Evolutionary conservation across 2,888 invertebrate species (phyloP).

Genomic region (Caradrina kadenii): DNA sequence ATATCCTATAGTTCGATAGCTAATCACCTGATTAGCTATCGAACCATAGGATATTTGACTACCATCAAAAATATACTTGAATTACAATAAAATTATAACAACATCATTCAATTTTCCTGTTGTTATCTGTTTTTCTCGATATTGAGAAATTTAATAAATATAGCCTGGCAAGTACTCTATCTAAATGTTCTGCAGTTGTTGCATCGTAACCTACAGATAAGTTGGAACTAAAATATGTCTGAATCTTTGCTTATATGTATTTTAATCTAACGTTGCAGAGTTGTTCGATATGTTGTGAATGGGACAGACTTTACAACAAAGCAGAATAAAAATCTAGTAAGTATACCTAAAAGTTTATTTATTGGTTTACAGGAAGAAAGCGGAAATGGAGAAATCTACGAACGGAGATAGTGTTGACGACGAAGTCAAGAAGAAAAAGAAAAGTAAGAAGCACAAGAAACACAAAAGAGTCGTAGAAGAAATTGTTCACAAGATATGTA

Average conservation of each 20-base stretch:
- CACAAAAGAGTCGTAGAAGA: conserved; percentile 91
- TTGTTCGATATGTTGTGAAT: conserved; percentile 72
- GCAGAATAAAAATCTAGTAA: conserved; percentile 68
- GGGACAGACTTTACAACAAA: conserved; percentile 61
- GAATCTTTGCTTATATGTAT: conserved; percentile 36
- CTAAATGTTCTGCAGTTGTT: not conserved
- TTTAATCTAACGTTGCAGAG: conserved; percentile 74
- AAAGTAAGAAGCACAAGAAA: conserved; percentile 92
- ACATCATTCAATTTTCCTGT: too few species aligned
- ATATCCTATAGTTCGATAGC: too few species aligned
- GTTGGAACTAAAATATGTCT: conserved; percentile 8
- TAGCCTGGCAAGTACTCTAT: not conserved
- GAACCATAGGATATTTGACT: not conserved
- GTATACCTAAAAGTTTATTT: conserved; percentile 69
- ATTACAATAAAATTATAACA: too few species aligned
- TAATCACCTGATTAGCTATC: too few species aligned
- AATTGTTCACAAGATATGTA: conserved; percentile 85
- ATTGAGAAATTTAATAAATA: not conserved
- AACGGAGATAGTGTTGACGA: conserved; percentile 75
- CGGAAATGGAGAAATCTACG: conserved; percentile 67
- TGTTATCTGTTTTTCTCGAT: not conserved
- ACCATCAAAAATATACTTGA: too few species aligned
- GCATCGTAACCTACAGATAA: conserved; percentile 29
- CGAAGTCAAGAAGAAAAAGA: conserved; percentile 88
- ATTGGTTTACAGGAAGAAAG: conserved; percentile 54